Percentiles rank a stretch among this genome's conserved stretches.
Conservation (phyloP, 2,888 invertebrate species). For the Notodonta dromedarius region DNA sequence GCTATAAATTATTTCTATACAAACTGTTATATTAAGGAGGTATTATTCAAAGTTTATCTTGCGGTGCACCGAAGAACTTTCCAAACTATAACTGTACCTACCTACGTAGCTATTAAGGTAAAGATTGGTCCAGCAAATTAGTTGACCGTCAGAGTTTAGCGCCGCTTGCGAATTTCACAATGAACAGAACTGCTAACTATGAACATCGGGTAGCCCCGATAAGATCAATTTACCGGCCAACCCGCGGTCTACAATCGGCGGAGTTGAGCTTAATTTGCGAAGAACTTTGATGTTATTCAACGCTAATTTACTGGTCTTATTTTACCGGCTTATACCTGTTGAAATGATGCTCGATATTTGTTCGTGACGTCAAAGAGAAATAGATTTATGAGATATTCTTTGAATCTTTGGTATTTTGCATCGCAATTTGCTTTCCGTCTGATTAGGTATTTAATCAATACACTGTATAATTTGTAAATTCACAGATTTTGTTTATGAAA, state of each 20-base stretch:
- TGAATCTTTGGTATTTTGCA: neutral
- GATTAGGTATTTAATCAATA: neutral
- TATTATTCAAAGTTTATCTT: conserved; percentile 30
- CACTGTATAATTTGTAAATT: neutral
- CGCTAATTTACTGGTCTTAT: conserved; percentile 51
- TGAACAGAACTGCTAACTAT: conserved; percentile 65
- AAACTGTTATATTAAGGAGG: neutral
- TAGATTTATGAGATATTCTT: neutral
- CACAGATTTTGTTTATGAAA: no score
- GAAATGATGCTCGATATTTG: conserved; percentile 21
- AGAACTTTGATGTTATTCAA: conserved; percentile 54
- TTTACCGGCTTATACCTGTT: neutral
- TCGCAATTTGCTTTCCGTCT: neutral
- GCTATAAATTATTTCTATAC: neutral
- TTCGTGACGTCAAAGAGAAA: conserved; percentile 6
- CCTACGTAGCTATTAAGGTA: conserved; percentile 44
- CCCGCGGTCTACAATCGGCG: conserved; percentile 49
- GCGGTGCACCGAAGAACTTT: conserved; percentile 32
- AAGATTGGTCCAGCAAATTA: conserved; percentile 68
- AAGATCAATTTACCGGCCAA: conserved; percentile 61
- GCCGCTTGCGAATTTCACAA: conserved; percentile 57
- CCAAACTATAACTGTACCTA: conserved; percentile 31
- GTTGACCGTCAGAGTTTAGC: conserved; percentile 58
- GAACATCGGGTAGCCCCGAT: conserved; percentile 59
- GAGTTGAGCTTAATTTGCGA: conserved; percentile 49